A percentile compares a stretch with the other conserved stretches of the same genome.
These are phyloP conservation scores for Eupsilia transversa DNA, from an alignment of 2,888 invertebrate species.

Conservation along the genomic window DNA sequence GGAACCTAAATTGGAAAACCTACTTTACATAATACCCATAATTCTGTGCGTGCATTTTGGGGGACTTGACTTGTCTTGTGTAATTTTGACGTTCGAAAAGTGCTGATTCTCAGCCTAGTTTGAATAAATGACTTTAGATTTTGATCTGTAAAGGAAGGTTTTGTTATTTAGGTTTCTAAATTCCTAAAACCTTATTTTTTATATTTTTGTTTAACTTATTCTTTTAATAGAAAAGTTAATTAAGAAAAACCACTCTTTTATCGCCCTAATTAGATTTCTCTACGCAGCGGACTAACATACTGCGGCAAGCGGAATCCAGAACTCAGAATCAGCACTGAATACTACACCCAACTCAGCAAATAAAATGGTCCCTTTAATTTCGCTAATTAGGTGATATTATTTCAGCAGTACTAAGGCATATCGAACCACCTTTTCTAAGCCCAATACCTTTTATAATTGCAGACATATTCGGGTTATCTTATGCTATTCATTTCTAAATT, in stretches of 20 bases:
- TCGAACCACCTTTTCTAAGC: neutral
- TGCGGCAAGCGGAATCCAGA: neutral
- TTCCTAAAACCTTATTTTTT: neutral
- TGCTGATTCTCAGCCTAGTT: no score
- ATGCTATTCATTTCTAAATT: neutral
- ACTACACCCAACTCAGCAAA: neutral
- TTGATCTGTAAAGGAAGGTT: neutral
- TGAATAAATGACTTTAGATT: no score
- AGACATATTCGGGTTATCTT: neutral
- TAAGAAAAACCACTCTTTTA: neutral
- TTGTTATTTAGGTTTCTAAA: neutral
- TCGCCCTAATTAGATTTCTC: neutral
- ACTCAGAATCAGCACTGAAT: neutral
- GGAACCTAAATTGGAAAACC: no score
- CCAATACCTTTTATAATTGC: neutral
- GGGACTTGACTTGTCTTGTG: no score
- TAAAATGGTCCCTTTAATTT: neutral
- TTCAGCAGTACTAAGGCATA: neutral
- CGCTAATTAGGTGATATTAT: neutral
- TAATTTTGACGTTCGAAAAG: no score
- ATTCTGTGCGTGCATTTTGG: no score
- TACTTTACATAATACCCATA: no score
- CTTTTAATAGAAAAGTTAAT: neutral
- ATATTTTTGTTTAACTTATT: neutral
- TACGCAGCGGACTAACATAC: constrained; percentile 8